Evolutionary conservation across 2,888 invertebrate species (phyloP).

Genomic region (Apocheima hispidaria): DNA sequence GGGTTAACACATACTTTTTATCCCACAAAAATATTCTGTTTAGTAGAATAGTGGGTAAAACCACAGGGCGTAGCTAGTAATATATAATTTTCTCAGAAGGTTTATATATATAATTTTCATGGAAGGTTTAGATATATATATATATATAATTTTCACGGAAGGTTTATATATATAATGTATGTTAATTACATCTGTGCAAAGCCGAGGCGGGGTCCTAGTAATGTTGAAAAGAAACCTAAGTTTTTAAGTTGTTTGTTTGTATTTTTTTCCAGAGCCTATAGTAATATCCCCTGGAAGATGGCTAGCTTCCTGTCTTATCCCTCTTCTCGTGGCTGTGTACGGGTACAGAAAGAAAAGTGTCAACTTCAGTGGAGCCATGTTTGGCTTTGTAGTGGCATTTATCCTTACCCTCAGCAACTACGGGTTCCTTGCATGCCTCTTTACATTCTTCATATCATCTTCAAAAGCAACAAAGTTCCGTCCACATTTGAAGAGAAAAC

Average conservation of each 20-base stretch:
- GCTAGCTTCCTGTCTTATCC: slow-evolving; percentile 88
- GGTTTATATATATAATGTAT: too few relatives aligned
- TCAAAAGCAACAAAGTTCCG: slow-evolving; percentile 93
- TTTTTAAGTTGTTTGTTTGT: background rate
- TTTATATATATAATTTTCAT: too few relatives aligned
- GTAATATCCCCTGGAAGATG: slow-evolving; percentile 89
- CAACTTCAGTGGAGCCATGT: slow-evolving; percentile 89
- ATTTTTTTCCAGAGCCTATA: slow-evolving; percentile 79
- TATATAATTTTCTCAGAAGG: too few relatives aligned
- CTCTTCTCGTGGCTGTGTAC: slow-evolving; percentile 88
- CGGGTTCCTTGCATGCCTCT: slow-evolving; percentile 90
- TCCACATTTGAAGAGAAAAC: slow-evolving; percentile 87
- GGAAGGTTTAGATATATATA: too few relatives aligned
- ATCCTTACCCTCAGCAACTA: slow-evolving; percentile 92
- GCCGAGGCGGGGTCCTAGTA: too few relatives aligned
- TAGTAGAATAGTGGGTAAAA: too few relatives aligned
- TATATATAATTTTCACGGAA: too few relatives aligned
- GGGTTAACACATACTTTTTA: too few relatives aligned
- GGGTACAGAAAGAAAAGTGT: slow-evolving; percentile 90
- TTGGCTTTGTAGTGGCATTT: slow-evolving; percentile 91
- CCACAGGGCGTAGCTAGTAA: too few relatives aligned
- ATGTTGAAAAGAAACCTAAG: too few relatives aligned
- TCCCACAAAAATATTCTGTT: too few relatives aligned
- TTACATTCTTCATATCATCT: slow-evolving; percentile 92
- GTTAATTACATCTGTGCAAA: too few relatives aligned